phyloP scores from a whole-genome alignment of 2,797 vertebrate species.

The Danio choprae region DNA sequence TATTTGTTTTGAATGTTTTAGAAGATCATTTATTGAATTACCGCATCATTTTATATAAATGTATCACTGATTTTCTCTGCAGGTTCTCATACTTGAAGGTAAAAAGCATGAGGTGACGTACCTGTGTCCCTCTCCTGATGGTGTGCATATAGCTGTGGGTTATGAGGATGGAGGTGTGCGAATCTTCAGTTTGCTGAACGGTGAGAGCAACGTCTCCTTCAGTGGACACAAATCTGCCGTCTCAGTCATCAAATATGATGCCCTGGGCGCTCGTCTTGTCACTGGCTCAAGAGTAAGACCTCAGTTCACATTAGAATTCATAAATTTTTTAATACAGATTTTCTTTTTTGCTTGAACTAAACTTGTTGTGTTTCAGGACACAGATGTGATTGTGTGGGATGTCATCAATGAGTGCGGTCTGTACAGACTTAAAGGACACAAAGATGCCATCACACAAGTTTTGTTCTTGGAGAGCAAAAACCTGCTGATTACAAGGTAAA shows the following conservation, averaged over 20 bases:
- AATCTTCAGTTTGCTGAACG: conserved; percentile 88
- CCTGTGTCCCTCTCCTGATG: conserved; percentile 90
- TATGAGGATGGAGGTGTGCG: conserved; percentile 92
- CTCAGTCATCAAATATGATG: conserved; percentile 86
- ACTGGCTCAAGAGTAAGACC: conserved; percentile 91
- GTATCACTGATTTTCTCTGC: background rate
- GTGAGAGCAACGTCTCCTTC: conserved; percentile 88
- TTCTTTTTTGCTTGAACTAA: background rate
- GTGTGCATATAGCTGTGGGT: conserved; percentile 89
- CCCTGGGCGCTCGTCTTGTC: conserved; percentile 88
- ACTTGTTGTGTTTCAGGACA: conserved; percentile 82
- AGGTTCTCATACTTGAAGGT: conserved; percentile 93
- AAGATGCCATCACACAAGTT: conserved; percentile 89
- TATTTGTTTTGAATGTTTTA: conserved; percentile 62
- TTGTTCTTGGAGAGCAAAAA: conserved; percentile 91
- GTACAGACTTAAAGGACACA: conserved; percentile 93
- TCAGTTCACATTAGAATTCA: background rate
- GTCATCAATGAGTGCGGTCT: conserved; percentile 95
- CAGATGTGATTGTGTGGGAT: conserved; percentile 96
- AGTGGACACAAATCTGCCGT: conserved; percentile 94
- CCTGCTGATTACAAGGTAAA: conserved; percentile 88
- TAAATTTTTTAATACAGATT: background rate
- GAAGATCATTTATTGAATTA: background rate
- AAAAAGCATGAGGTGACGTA: conserved; percentile 91
- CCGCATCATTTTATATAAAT: background rate